Percentiles rank a stretch among this genome's conserved stretches.
phyloP scores from a whole-genome alignment of 2,888 invertebrate species.

The Chymomyza caudatula region DNA sequence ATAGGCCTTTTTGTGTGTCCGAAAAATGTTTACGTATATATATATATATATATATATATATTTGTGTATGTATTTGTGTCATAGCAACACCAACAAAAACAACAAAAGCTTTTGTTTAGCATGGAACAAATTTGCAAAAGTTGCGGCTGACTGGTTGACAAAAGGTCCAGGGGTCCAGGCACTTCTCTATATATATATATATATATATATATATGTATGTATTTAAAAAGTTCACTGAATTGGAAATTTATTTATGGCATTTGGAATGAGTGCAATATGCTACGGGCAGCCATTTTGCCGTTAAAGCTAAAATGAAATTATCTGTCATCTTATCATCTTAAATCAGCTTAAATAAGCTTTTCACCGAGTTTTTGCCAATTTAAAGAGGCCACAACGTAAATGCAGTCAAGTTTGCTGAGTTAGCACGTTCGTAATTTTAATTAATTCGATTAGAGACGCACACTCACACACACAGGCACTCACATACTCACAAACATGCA shows the following conservation, averaged over 20 bases:
- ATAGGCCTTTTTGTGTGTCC: neutral
- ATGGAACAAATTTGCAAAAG: neutral
- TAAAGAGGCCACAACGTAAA: neutral
- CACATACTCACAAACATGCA: constrained; percentile 8
- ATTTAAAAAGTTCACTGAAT: constrained; percentile 65
- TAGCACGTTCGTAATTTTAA: constrained; percentile 58
- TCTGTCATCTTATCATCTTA: neutral
- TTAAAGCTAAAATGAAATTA: neutral
- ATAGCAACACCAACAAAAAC: neutral
- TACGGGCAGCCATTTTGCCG: neutral
- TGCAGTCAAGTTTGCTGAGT: neutral
- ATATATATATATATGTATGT: neutral
- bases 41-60: no score
- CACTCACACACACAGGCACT: constrained; percentile 30
- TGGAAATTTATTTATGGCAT: constrained; percentile 51
- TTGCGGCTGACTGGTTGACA: neutral
- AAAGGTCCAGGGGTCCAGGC: constrained; percentile 18
- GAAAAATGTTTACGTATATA: neutral
- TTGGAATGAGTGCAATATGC: neutral
- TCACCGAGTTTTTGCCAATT: neutral
- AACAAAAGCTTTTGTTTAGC: neutral
- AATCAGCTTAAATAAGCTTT: neutral
- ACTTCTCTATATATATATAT: neutral
- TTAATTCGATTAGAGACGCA: constrained; percentile 60
- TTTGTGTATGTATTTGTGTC: no score